These are phyloP conservation scores for Drosophila kanekoi DNA, from an alignment of 2,888 invertebrate genomes.

Conservation along the genomic window DNA sequence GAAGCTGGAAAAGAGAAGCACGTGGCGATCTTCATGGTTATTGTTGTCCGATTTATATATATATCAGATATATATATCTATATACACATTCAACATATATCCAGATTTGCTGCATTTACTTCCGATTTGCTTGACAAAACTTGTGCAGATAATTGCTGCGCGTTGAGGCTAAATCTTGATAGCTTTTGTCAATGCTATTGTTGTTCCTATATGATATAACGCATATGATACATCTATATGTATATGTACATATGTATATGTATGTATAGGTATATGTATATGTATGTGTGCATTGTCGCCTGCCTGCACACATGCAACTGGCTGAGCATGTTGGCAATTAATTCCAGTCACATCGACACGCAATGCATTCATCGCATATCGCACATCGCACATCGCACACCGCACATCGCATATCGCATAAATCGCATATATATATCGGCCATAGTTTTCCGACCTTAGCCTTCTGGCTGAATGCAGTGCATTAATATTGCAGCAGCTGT, in stretches of 20 bases:
- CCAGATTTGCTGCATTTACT: conserved; percentile 14
- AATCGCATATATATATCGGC: conserved; percentile 9
- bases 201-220: conserved; percentile 10
- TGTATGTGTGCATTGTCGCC: not conserved
- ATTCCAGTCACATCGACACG: conserved; percentile 35
- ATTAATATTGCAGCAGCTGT: conserved; percentile 7
- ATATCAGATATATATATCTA: not conserved
- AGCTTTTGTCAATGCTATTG: conserved; percentile 24
- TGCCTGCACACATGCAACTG: conserved; percentile 32
- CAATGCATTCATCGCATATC: conserved; percentile 31
- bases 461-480: conserved; percentile 8
- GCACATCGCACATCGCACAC: not conserved
- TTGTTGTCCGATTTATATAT: too few species aligned
- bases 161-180: conserved; percentile 9
- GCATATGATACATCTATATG: not conserved
- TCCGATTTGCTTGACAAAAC: conserved; percentile 38
- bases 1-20: not conserved
- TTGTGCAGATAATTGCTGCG: conserved; percentile 11
- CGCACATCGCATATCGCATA: conserved; percentile 5
- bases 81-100: not conserved
- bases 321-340: conserved; percentile 28
- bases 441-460: conserved; percentile 37
- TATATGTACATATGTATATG: not conserved
- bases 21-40: too few species aligned
- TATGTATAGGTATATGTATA: not conserved